Conservation (phyloP, 2,888 invertebrate species). For the Melipona bicolor region DNA sequence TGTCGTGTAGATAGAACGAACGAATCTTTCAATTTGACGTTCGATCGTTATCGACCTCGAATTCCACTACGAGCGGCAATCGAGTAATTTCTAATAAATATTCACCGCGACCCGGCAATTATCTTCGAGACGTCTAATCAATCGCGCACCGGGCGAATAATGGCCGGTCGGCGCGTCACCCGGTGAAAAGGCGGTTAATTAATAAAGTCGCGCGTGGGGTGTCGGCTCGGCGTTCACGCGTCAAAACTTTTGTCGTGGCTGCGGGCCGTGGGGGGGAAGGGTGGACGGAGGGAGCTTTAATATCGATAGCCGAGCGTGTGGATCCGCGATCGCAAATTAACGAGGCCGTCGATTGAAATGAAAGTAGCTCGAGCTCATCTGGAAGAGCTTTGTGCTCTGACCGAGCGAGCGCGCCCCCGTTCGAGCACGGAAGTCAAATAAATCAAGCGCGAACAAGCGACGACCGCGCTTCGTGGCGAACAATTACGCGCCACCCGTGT, state of each 20-base stretch:
- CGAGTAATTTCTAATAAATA: neutral
- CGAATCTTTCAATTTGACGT: neutral
- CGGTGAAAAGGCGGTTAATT: slow-evolving; percentile 10
- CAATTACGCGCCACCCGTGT: slow-evolving; percentile 66
- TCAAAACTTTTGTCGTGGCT: slow-evolving; percentile 1
- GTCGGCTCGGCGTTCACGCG: neutral
- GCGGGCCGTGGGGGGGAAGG: neutral
- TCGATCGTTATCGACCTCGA: too few relatives aligned
- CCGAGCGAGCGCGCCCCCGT: slow-evolving; percentile 11
- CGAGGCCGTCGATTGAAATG: slow-evolving; percentile 37
- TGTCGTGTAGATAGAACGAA: too few relatives aligned
- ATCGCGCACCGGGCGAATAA: neutral
- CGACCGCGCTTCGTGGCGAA: slow-evolving; percentile 38
- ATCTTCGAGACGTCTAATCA: slow-evolving; percentile 7
- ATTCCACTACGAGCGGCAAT: neutral
- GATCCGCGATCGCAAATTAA: slow-evolving; percentile 31
- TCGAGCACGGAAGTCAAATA: slow-evolving; percentile 62
- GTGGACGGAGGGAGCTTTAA: neutral
- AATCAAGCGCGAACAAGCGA: slow-evolving; percentile 62
- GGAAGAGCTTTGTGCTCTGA: slow-evolving; percentile 54
- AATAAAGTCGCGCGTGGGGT: slow-evolving; percentile 26
- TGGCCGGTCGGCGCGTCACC: neutral
- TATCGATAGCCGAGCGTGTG: slow-evolving; percentile 17
- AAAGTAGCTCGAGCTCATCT: slow-evolving; percentile 53
- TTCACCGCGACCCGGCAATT: neutral